These are phyloP conservation scores for Oriolus oriolus DNA, from an alignment of 2,113 vertebrate genomes.

Conservation along the genomic window DNA sequence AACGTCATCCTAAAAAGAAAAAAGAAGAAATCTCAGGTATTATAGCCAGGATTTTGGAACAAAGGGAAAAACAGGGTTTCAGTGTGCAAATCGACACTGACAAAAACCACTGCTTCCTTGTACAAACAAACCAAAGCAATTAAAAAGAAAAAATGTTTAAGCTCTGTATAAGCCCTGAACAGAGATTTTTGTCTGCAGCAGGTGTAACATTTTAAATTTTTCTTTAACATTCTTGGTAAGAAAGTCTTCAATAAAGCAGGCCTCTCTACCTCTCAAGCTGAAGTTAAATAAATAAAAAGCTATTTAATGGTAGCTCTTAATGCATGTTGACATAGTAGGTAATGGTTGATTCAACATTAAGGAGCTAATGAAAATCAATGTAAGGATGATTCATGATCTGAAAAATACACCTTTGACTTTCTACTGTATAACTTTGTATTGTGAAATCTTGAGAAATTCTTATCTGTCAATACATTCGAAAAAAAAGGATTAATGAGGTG, in stretches of 20 bases:
- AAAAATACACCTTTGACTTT: slow-evolving; percentile 27
- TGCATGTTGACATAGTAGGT: neutral
- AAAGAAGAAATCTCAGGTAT: neutral
- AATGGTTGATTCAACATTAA: slow-evolving; percentile 14
- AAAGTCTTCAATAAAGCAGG: neutral
- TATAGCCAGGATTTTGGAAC: neutral
- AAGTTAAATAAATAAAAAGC: slow-evolving; percentile 41
- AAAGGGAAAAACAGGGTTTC: neutral
- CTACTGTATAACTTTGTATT: neutral
- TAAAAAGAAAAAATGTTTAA: neutral
- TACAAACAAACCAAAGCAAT: neutral
- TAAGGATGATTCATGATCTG: neutral
- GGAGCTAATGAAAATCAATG: slow-evolving; percentile 29
- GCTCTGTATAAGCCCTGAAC: neutral
- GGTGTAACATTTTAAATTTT: neutral
- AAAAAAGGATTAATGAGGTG: neutral
- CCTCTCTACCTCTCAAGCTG: neutral
- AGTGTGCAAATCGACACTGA: neutral
- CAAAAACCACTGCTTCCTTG: neutral
- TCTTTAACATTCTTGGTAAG: slow-evolving; percentile 1
- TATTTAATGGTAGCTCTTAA: slow-evolving; percentile 17
- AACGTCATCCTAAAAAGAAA: neutral
- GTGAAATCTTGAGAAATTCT: neutral
- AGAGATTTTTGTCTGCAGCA: neutral
- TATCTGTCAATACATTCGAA: neutral